Conservation (phyloP, 2,113 vertebrate species). For the Eonycteris spelaea region DNA sequence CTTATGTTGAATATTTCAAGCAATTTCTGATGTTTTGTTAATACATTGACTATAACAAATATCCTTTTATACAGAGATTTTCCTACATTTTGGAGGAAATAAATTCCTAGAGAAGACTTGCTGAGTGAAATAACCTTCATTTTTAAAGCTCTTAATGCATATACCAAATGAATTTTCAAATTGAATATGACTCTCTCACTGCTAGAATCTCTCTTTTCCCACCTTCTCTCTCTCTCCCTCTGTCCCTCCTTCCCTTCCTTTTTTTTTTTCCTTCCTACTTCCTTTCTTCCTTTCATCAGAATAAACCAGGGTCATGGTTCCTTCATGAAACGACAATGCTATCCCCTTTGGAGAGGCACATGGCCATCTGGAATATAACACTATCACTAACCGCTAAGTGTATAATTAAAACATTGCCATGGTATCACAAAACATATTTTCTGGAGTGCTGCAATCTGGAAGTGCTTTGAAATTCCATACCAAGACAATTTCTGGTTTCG, state of each 20-base stretch:
- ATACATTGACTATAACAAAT: neutral
- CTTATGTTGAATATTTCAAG: neutral
- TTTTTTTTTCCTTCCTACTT: neutral
- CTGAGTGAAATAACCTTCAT: neutral
- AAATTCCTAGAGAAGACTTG: neutral
- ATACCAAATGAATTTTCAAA: neutral
- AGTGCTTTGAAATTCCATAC: neutral
- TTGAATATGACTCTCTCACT: neutral
- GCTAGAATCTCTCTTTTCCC: neutral
- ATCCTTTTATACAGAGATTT: neutral
- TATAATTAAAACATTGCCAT: neutral
- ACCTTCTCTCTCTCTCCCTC: neutral
- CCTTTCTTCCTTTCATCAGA: neutral
- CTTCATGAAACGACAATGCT: neutral
- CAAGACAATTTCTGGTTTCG: neutral
- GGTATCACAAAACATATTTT: neutral
- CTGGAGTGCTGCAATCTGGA: neutral
- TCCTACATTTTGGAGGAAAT: neutral
- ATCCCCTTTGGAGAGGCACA: neutral
- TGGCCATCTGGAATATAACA: neutral
- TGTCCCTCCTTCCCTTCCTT: accelerated
- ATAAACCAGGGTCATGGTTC: neutral
- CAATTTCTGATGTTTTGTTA: neutral
- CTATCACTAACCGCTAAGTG: neutral
- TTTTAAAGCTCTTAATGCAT: neutral